Evolutionary conservation across 2,797 vertebrate genomes (phyloP).

Genomic region (Eidolon dupreanum): DNA sequence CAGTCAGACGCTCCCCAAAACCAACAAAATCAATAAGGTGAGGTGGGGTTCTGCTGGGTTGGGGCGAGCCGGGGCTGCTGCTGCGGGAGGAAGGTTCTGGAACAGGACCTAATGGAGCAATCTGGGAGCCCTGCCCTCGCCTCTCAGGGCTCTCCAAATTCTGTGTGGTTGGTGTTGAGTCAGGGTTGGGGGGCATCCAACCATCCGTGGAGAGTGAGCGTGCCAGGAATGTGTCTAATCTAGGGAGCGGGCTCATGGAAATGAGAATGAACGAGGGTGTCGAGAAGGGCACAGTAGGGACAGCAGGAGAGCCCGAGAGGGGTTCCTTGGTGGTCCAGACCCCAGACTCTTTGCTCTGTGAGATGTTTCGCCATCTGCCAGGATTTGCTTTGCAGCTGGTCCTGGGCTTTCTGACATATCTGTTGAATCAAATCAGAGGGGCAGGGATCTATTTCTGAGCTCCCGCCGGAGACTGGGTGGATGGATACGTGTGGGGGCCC

Average conservation of each 20-base stretch:
- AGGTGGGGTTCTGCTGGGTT: slow-evolving; percentile 47
- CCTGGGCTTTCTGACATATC: slow-evolving; percentile 38
- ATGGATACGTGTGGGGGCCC: neutral
- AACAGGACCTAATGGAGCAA: fast-evolving
- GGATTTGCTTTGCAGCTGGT: slow-evolving; percentile 58
- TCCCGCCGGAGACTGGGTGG: neutral
- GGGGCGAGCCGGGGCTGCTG: fast-evolving
- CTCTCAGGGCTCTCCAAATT: neutral
- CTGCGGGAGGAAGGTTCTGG: too few relatives aligned
- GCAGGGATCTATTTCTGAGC: neutral
- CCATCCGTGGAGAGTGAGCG: fast-evolving
- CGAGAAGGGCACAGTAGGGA: fast-evolving
- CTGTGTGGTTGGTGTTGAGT: neutral
- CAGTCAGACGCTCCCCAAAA: slow-evolving; percentile 99
- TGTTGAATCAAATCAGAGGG: neutral
- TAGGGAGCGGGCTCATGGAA: neutral
- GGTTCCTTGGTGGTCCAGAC: neutral
- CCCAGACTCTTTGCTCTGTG: neutral
- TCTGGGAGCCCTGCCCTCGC: neutral
- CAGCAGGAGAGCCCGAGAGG: neutral
- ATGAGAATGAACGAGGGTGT: neutral
- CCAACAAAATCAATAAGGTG: slow-evolving; percentile 99
- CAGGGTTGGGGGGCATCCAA: neutral
- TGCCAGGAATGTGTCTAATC: neutral
- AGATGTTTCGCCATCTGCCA: neutral